Base-by-base conservation (phyloP, 2,113 vertebrate genomes). In the Phyllopteryx taeniolatus region DNA sequence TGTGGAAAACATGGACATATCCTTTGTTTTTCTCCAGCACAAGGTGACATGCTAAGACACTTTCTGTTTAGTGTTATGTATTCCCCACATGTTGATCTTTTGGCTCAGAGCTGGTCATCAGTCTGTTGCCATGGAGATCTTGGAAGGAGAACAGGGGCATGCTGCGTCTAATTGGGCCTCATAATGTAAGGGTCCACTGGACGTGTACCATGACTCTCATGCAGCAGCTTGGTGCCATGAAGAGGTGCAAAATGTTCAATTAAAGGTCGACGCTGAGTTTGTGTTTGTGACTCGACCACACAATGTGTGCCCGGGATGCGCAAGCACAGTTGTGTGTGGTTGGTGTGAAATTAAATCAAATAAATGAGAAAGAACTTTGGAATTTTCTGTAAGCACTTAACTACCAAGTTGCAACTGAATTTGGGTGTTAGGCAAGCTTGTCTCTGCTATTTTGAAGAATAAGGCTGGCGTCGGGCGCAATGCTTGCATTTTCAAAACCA, bases 41-140 rank as follows among this genome's bases (percentile, higher is more conserved):
- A 72, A 54, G 31, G 59, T 19, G 14, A 60, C 31, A 42, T 53
- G 15, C 35, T 39, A 3, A 67, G 70, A 73, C 70, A 72, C 74
- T 72, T 76, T 74, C 33, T 69, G 60, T 49, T 77, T 19, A 0
- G 54, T 22, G 66, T 78, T 78, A 77, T 22, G 4, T 22, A 14
- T 53, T 74, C 51, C 73, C 68, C 78, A 81, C 82, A 82, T 83
- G 82, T 87, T 88, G 84, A 83, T 88, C 74, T 57, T 62, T 74
- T 42, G 22, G n/a, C 61, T 80, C 67, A 27, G 14, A 65, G 12
- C 54, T 71, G 64, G 0, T 79, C 69, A n/a, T 53, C 67, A 70
- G 73, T 75, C 74, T 67, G 87, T 88, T 87, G 77, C 85, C 83
- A 87, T 83, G 82, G 87, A 74, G 78, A 89, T 79, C 35, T 4